Base-by-base conservation (phyloP, 2,113 vertebrate species). In the human region DNA sequence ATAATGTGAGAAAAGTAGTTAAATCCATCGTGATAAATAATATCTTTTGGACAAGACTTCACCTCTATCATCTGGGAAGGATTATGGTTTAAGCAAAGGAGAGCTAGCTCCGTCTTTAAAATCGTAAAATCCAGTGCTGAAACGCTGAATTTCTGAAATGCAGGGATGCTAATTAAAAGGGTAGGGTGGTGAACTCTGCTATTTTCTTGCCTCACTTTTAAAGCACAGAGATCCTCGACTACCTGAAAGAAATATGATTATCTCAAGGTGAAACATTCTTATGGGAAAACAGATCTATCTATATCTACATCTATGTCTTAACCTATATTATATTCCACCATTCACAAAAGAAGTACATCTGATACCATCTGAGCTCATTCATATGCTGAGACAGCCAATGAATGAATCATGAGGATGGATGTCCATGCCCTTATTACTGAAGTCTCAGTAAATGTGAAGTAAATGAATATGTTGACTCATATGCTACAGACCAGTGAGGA, bases 11-110 rank as follows among this genome's bases (percentile, higher is more conserved):
- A 14, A 8, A 87, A 93, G 93, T 55, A 70, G 91, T 70, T 95
- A 92, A 96, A 97, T 97, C 81, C 93, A 94, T 94, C 0, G 2
- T 18, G 85, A 17, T 2, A 83, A 38, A 61, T 23, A 82, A 87
- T 96, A 85, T 97, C 95, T 95, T 98, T 97, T 96, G 96, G 95
- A 96, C 93, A 50, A 94, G 40, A 14, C 35, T 96, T 55, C 85
- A 93, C 81, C 94, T 89, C 94, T 80, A 43, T 96, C 40, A 45
- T 50, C 70, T 64, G 92, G 91, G 52, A 90, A 43, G 4, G 48
- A 85, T 86, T 97, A 86, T 72, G 68, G 90, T 96, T 96, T 43
- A 88, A 25, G 61, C 79, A 43, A 50, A n/a, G 40, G 66, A 55
- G 30, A 30, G 32, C 25, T 85, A 20, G 59, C 25, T 80, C 40